Evolutionary conservation across 1,140 invertebrate genomes (phyloP).

Genomic region (Cylas formicarius): DNA sequence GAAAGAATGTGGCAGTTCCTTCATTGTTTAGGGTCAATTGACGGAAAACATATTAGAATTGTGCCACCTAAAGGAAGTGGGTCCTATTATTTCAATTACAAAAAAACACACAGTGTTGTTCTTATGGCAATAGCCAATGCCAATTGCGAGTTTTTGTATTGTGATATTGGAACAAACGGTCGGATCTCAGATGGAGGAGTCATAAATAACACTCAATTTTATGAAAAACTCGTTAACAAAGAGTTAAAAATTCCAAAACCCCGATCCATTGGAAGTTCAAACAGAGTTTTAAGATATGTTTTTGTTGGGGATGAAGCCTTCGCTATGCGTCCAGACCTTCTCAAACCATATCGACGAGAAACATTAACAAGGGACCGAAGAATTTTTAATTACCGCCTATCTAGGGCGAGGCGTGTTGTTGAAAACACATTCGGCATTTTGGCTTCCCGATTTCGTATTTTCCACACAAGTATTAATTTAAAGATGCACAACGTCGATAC

Average conservation of each 20-base stretch:
- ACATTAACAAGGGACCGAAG: slow-evolving; percentile 24
- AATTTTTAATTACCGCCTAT: slow-evolving; percentile 28
- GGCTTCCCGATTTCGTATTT: slow-evolving; percentile 12
- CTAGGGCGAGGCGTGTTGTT: slow-evolving; percentile 32
- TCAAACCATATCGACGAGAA: slow-evolving; percentile 42
- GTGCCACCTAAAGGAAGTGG: slow-evolving; percentile 28
- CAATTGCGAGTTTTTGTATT: slow-evolving; percentile 44
- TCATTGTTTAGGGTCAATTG: slow-evolving; percentile 20
- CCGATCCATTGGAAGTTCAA: background rate
- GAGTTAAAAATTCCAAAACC: slow-evolving; percentile 14
- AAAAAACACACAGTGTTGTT: slow-evolving; percentile 23
- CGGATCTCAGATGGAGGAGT: slow-evolving; percentile 33
- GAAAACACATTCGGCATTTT: slow-evolving; percentile 47
- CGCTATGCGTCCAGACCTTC: slow-evolving; percentile 35
- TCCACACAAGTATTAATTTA: slow-evolving; percentile 16
- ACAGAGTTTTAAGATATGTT: slow-evolving; percentile 7
- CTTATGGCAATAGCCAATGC: slow-evolving; percentile 44
- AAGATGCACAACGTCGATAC: slow-evolving; percentile 13
- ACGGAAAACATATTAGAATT: slow-evolving; percentile 30
- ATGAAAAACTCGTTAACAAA: slow-evolving; percentile 20
- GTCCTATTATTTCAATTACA: slow-evolving; percentile 43
- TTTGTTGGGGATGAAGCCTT: slow-evolving; percentile 40
- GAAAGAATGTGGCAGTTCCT: slow-evolving; percentile 14
- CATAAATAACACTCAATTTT: slow-evolving; percentile 32
- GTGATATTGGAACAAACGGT: slow-evolving; percentile 38